Conservation (phyloP, 2,888 invertebrate genomes). For the Caenorhabditis uteleia region DNA sequence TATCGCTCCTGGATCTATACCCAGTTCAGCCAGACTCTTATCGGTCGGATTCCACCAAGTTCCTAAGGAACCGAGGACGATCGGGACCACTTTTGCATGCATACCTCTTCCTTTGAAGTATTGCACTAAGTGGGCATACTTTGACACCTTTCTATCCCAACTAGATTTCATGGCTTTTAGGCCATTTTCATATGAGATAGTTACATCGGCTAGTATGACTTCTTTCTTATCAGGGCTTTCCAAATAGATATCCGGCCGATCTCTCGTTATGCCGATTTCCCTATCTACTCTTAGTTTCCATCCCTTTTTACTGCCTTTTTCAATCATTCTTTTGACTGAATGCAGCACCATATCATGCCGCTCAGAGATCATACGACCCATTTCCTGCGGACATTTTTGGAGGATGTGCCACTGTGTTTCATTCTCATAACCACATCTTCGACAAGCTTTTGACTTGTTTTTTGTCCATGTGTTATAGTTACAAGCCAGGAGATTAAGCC, state of each 20-base stretch:
- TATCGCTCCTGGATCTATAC: background rate
- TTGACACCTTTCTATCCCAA: conserved; percentile 1
- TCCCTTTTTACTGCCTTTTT: background rate
- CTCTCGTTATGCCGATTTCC: background rate
- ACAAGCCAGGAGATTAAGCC: conserved; percentile 4
- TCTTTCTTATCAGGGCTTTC: background rate
- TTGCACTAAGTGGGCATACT: conserved; percentile 5
- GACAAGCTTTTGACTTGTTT: background rate
- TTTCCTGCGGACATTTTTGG: background rate
- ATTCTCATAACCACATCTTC: background rate
- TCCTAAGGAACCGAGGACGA: conserved; percentile 2
- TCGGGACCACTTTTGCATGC: background rate
- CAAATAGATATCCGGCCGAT: conserved; percentile 2
- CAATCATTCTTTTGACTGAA: background rate
- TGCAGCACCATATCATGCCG: conserved; percentile 4
- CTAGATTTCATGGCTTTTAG: background rate
- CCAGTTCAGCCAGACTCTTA: background rate
- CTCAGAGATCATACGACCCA: background rate
- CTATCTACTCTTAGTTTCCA: conserved; percentile 1
- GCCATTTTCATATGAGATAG: conserved; percentile 8
- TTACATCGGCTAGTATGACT: conserved; percentile 6
- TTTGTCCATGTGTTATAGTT: background rate
- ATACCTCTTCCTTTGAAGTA: background rate
- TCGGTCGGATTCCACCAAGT: conserved; percentile 3
- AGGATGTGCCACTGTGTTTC: conserved; percentile 10